Conservation (phyloP, 2,797 vertebrate species). For the Pipistrellus pygmaeus region DNA sequence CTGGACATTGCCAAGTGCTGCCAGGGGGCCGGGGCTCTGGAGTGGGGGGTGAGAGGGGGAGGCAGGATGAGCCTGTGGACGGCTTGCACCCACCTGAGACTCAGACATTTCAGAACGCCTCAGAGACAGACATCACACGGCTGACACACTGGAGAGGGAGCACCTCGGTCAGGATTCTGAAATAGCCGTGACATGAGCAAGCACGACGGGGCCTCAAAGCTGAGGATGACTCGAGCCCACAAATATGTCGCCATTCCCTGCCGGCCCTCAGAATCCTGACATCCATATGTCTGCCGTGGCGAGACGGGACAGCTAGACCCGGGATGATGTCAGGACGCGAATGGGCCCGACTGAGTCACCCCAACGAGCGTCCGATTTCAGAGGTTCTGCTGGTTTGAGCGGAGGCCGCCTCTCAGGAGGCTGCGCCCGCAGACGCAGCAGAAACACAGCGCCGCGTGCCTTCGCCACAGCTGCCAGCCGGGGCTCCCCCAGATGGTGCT, state of each 20-base stretch:
- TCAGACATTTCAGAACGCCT: background rate
- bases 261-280: background rate
- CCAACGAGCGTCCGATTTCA: background rate
- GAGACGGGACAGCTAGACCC: background rate
- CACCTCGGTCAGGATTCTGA: background rate
- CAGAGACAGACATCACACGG: background rate
- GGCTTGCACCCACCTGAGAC: background rate
- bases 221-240: conserved; percentile 52
- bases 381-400: background rate
- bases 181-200: background rate
- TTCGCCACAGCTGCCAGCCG: conserved; percentile 27
- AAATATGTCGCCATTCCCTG: background rate
- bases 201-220: background rate
- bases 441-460: background rate
- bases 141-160: background rate
- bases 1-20: background rate
- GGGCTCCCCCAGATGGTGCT: background rate
- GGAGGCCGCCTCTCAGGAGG: background rate
- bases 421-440: background rate
- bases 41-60: background rate
- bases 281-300: background rate
- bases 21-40: background rate
- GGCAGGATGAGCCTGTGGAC: accelerated
- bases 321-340: conserved; percentile 31
- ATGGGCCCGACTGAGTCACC: background rate